Conservation (phyloP, 1,140 invertebrate genomes). For the Neomicropteryx cornuta region DNA sequence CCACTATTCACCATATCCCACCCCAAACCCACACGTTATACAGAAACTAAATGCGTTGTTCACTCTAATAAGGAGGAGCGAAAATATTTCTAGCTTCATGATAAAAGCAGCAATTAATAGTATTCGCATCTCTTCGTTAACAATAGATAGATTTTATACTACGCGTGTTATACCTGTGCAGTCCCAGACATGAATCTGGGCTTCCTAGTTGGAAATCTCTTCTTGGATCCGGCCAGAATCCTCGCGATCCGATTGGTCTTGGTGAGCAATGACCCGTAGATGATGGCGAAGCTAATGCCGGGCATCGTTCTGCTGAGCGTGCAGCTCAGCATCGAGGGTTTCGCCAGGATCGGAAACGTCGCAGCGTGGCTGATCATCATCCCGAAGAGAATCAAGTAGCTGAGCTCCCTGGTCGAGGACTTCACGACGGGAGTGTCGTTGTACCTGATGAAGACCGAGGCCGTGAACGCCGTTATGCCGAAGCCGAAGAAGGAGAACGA, state of each 20-base stretch:
- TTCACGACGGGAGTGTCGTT: slow-evolving; percentile 73
- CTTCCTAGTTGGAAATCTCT: slow-evolving; percentile 67
- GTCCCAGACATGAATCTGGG: slow-evolving; percentile 50
- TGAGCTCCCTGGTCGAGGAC: slow-evolving; percentile 73
- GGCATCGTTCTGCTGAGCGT: slow-evolving; percentile 57
- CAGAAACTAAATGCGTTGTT: no score
- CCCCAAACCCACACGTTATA: no score
- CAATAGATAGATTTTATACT: no score
- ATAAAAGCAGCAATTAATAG: no score
- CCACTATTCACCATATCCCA: no score
- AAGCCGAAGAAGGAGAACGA: slow-evolving; percentile 57
- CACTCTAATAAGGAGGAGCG: no score
- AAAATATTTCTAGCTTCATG: no score
- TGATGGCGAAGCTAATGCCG: slow-evolving; percentile 70
- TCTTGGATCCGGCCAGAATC: slow-evolving; percentile 74
- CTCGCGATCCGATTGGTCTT: slow-evolving; percentile 81
- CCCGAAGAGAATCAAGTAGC: slow-evolving; percentile 59
- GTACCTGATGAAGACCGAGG: slow-evolving; percentile 53
- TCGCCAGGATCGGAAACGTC: slow-evolving; percentile 58
- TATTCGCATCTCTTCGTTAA: no score
- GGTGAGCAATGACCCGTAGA: slow-evolving; percentile 72
- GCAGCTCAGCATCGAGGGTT: slow-evolving; percentile 56
- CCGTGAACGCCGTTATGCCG: slow-evolving; percentile 48
- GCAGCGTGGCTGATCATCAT: slow-evolving; percentile 38
- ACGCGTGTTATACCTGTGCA: no score